These are phyloP conservation scores for Forficula auricularia DNA, from an alignment of 1,140 invertebrate species.

Conservation along the genomic window DNA sequence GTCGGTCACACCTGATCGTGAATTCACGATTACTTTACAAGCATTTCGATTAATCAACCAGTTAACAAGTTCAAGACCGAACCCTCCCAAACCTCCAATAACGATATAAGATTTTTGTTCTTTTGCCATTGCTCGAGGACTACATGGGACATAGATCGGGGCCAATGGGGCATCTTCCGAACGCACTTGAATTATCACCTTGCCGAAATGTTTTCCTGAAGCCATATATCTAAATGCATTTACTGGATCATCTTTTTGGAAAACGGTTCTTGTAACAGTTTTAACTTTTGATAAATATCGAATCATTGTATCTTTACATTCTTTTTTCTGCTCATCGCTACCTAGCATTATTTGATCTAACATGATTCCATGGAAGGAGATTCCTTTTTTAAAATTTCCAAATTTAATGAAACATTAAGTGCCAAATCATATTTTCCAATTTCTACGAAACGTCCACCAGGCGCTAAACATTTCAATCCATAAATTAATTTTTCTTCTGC, in stretches of 20 bases:
- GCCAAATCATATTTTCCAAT: slow-evolving; percentile 53
- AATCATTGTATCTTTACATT: too few species aligned
- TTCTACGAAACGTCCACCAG: slow-evolving; percentile 48
- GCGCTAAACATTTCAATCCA: slow-evolving; percentile 41
- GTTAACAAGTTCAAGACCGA: slow-evolving; percentile 41
- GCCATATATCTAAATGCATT: slow-evolving; percentile 31
- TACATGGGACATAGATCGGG: too few species aligned
- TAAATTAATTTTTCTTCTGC: slow-evolving; percentile 41
- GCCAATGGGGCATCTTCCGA: background rate
- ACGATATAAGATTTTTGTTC: slow-evolving; percentile 19
- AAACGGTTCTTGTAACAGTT: too few species aligned
- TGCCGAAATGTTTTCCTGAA: slow-evolving; percentile 34
- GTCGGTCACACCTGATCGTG: slow-evolving; percentile 34
- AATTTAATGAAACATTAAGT: slow-evolving; percentile 41
- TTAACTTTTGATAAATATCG: too few species aligned
- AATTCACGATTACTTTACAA: slow-evolving; percentile 35
- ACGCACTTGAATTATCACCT: slow-evolving; percentile 6
- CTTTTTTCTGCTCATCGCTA: too few species aligned
- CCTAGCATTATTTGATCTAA: slow-evolving; percentile 32
- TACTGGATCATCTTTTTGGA: background rate
- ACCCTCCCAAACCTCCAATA: slow-evolving; percentile 44
- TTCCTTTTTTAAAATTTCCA: slow-evolving; percentile 19
- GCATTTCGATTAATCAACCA: slow-evolving; percentile 42
- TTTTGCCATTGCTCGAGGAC: slow-evolving; percentile 3
- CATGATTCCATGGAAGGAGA: slow-evolving; percentile 24